A percentile compares a stretch with the other conserved stretches of the same genome.
Conservation (phyloP, 2,888 invertebrate species). For the Stictocephala bisonia region DNA sequence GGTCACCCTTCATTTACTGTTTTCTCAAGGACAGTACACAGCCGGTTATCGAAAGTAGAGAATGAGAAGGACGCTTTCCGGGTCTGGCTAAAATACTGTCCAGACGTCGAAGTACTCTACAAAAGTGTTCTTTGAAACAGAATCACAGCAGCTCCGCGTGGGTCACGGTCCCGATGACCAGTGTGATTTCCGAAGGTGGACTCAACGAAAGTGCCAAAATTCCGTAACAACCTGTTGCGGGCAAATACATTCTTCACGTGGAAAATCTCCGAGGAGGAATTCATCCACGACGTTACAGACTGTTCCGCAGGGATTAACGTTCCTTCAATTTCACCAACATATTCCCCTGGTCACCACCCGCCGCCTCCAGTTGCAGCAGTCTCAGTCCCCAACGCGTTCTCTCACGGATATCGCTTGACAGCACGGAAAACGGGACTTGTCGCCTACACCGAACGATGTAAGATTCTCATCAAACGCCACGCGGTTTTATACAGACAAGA, state of each 20-base stretch:
- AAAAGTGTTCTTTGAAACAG: neutral
- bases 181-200: constrained; percentile 9
- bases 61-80: neutral
- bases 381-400: no score
- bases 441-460: no score
- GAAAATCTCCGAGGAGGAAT: neutral
- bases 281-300: neutral
- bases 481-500: no score
- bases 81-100: constrained; percentile 23
- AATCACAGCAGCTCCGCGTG: neutral
- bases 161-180: constrained; percentile 7
- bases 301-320: neutral
- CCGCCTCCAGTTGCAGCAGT: no score
- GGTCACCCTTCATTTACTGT: constrained; percentile 6
- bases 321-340: no score
- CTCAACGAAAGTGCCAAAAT: constrained; percentile 5
- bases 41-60: constrained; percentile 2
- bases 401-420: no score
- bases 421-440: no score
- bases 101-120: constrained; percentile 6
- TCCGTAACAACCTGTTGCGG: neutral
- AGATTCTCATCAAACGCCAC: no score
- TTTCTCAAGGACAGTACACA: neutral
- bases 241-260: neutral
- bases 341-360: no score